Conservation (phyloP, 92 coral and sea anemone genomes). For the Epizoanthus illoricatus region DNA sequence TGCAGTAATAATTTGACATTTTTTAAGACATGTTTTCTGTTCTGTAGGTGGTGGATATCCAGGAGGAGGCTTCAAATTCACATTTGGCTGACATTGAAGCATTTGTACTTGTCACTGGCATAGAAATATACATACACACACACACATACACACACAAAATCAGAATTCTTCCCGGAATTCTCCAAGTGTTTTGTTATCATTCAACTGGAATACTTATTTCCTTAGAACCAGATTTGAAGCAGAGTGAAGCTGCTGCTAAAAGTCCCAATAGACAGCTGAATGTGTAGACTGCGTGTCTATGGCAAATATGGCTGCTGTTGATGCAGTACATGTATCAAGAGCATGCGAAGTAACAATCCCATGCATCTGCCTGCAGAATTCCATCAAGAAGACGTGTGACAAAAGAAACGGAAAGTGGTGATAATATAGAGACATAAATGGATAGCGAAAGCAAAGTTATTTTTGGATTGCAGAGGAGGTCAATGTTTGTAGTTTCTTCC, state of each 20-base stretch:
- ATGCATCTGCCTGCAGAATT: no score
- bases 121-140: neutral
- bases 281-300: neutral
- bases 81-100: conserved; percentile 54
- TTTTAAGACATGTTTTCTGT: neutral
- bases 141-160: neutral
- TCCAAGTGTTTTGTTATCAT: neutral
- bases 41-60: conserved; percentile 61
- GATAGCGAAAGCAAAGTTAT: no score
- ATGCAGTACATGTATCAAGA: no score
- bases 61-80: conserved; percentile 67
- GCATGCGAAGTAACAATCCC: no score
- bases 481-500: no score
- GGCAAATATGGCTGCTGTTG: neutral
- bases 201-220: neutral
- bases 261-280: neutral
- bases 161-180: neutral
- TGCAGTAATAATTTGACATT: neutral
- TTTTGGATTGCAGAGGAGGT: no score
- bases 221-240: neutral
- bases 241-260: neutral
- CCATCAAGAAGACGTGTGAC: no score
- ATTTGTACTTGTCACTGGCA: neutral
- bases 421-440: no score
- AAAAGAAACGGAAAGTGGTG: no score